phyloP scores from a whole-genome alignment of 2,113 vertebrate genomes.

The Etia nguti region DNA sequence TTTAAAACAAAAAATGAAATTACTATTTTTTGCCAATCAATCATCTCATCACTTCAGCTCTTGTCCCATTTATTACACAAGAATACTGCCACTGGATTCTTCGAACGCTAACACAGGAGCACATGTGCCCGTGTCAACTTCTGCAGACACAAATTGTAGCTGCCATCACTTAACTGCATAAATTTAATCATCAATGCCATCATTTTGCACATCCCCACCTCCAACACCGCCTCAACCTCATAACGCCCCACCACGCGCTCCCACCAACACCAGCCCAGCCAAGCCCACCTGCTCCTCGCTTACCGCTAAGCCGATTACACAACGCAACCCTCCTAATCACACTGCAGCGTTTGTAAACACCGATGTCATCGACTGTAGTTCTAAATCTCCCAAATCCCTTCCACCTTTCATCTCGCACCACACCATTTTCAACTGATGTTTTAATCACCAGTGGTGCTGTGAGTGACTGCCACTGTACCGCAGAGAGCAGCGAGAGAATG shows the following conservation, averaged over 20 bases:
- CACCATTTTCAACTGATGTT: conserved; percentile 56
- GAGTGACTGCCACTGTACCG: conserved; percentile 17
- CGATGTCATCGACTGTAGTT: conserved; percentile 53
- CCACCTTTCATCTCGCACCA: conserved; percentile 63
- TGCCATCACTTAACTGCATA: conserved; percentile 20
- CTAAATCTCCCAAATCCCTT: conserved; percentile 64
- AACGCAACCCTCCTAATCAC: conserved; percentile 60
- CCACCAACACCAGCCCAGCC: conserved; percentile 13
- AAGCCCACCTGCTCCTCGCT: conserved; percentile 63
- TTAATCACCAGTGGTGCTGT: conserved; percentile 50
- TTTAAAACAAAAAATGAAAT: neutral
- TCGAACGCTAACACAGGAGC: neutral
- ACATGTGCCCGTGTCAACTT: neutral
- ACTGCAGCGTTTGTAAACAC: conserved; percentile 54
- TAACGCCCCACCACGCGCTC: conserved; percentile 8
- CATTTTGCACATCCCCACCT: conserved; percentile 40
- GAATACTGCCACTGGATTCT: neutral
- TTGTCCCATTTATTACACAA: neutral
- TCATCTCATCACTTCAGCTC: neutral
- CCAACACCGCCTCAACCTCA: conserved; percentile 24
- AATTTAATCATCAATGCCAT: conserved; percentile 32
- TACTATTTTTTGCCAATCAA: neutral
- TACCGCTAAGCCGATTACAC: conserved; percentile 68
- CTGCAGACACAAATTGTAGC: conserved; percentile 18
- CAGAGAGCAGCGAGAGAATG: conserved; percentile 3